Evolutionary conservation across 1,140 invertebrate genomes (phyloP).

Genomic region (Nautilus pompilius): DNA sequence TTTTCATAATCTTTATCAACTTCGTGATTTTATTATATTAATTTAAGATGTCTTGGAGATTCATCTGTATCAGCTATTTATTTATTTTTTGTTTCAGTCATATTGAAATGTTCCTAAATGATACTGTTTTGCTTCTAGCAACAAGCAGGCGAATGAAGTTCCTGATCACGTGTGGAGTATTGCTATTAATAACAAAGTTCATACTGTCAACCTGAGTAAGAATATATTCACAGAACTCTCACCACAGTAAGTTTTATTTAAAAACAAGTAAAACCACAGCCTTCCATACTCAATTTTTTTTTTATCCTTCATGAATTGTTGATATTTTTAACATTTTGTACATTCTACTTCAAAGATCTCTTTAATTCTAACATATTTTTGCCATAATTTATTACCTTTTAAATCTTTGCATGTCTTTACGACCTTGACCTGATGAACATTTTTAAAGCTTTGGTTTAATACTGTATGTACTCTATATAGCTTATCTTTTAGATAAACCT

Average conservation of each 20-base stretch:
- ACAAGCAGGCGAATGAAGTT: conserved; percentile 64
- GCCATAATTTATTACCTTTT: too few relatives aligned
- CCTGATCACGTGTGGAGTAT: conserved; percentile 70
- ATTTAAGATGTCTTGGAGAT: background rate
- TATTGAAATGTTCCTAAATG: background rate
- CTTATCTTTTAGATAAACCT: too few relatives aligned
- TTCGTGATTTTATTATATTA: background rate
- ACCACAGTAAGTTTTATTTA: conserved; percentile 63
- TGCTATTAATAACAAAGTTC: conserved; percentile 69
- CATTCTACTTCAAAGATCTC: too few relatives aligned
- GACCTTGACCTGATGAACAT: too few relatives aligned
- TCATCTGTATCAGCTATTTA: background rate
- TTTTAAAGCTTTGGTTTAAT: too few relatives aligned
- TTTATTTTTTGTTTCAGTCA: background rate
- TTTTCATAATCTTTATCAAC: background rate
- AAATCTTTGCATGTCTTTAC: too few relatives aligned
- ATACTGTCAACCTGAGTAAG: conserved; percentile 74
- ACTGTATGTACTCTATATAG: too few relatives aligned
- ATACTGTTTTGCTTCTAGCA: conserved; percentile 22
- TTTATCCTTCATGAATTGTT: too few relatives aligned
- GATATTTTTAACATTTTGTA: too few relatives aligned
- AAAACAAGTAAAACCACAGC: too few relatives aligned
- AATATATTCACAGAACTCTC: conserved; percentile 71
- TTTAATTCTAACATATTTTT: too few relatives aligned
- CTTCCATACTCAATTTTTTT: too few relatives aligned